Conservation (phyloP, 1,140 invertebrate species). For the Gonioctena quinquepunctata region DNA sequence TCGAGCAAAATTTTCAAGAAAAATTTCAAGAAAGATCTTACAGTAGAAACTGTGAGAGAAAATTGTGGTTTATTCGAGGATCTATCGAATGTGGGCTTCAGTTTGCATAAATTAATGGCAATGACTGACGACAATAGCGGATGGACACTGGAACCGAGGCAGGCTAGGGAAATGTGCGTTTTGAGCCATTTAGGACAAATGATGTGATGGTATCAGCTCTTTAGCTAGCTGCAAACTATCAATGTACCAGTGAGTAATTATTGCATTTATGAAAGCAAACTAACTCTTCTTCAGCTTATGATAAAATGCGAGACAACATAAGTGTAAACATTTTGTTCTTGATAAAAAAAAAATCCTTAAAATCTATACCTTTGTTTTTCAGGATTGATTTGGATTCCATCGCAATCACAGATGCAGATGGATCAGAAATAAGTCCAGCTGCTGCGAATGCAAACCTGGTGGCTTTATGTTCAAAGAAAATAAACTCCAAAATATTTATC, state of each 20-base stretch:
- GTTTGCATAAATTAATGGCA: slow-evolving; percentile 24
- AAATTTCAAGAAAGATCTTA: slow-evolving; percentile 59
- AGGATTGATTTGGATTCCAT: slow-evolving; percentile 41
- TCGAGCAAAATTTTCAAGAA: slow-evolving; percentile 57
- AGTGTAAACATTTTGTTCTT: too few species aligned
- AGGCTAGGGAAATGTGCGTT: slow-evolving; percentile 49
- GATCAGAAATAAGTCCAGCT: slow-evolving; percentile 27
- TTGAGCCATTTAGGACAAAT: slow-evolving; percentile 66
- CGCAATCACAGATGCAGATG: slow-evolving; percentile 34
- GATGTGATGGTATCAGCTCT: slow-evolving; percentile 43
- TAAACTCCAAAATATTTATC: slow-evolving; percentile 22
- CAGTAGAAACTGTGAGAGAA: slow-evolving; percentile 50
- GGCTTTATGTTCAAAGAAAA: slow-evolving; percentile 36
- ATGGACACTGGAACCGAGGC: slow-evolving; percentile 48
- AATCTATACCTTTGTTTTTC: too few species aligned
- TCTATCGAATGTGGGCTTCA: slow-evolving; percentile 9
- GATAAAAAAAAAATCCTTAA: too few species aligned
- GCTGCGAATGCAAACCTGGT: slow-evolving; percentile 49
- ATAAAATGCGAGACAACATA: too few species aligned
- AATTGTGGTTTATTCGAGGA: slow-evolving; percentile 25
- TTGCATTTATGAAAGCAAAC: neutral
- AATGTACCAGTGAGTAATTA: slow-evolving; percentile 61
- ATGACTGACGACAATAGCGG: slow-evolving; percentile 36
- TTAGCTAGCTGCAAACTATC: slow-evolving; percentile 57
- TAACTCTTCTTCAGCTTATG: too few species aligned